Evolutionary conservation across 2,113 vertebrate genomes (phyloP), one percentile per base, ranked within the genome.

Genomic region (Oreochromis tanganicae): DNA sequence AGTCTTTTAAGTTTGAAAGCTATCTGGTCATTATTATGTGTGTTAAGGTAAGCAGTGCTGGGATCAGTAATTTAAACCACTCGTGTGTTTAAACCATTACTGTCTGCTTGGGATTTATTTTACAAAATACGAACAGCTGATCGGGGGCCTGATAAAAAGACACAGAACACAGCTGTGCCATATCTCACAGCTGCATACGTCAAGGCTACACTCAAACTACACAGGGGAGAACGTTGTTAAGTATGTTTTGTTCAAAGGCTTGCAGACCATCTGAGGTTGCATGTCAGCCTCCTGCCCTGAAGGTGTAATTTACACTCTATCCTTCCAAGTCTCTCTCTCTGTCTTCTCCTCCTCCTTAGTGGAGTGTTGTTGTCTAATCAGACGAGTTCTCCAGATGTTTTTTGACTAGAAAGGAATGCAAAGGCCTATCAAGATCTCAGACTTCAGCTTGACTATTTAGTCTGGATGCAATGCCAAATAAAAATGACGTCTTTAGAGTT

Each of bases 211-310:
- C 34, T 56, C 32, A 73, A 85, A 86, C 66, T 81, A 59, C 88
- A 90, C 88, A 81, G 14, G 91, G 92, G 91, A 94, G 90, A 89
- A 90, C 81, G 91, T 57, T 93, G 87, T 91, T 92, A 83, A 92
- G 68, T 90, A 78, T 90, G 84, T 83, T 92, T 92, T 89, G 82
- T 89, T 92, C 84, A 91, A 90, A 94, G 89, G 73, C 83, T 90
- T 14, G 12, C 56, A 50, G 91, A 87, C 89, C 92, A 93, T 93
- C 87, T 92, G 91, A 90, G 81, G 84, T 55, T 48, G 81, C 80
- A 79, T 81, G 88, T 93, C 91, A 88, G 73, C 82, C 85, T 91
- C 81, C 86, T 88, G 79, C 89, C 88, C 81, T 54, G 7, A 84
- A 91, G 83, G 81, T 88, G 79, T 88, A 86, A 94, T 94, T 93